Percentiles rank a stretch among this genome's conserved stretches.
phyloP scores from a whole-genome alignment of 2,888 invertebrate genomes.

The Drosophila stalkeri region DNA sequence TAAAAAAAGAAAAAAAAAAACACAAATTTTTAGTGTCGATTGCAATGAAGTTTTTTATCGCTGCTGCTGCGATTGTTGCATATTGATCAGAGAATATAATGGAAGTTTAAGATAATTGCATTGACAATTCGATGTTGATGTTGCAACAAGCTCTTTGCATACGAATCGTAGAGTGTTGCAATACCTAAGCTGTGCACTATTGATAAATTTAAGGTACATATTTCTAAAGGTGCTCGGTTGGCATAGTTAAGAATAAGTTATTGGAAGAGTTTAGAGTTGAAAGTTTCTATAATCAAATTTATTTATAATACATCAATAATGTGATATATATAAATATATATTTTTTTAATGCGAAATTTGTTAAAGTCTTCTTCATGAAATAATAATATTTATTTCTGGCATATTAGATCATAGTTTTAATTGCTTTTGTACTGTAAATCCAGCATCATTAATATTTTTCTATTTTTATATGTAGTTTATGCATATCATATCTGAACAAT shows the following conservation, averaged over 20 bases:
- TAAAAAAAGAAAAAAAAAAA: constrained; percentile 32
- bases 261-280: no score
- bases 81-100: constrained; percentile 30
- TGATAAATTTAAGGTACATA: neutral
- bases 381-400: no score
- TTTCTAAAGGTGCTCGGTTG: neutral
- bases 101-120: constrained; percentile 26
- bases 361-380: no score
- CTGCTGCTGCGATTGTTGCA: constrained; percentile 5
- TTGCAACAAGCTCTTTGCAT: constrained; percentile 34
- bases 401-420: no score
- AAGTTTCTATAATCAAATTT: no score
- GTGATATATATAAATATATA: no score
- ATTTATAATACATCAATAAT: no score
- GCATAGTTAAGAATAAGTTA: neutral
- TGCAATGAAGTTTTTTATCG: constrained; percentile 21
- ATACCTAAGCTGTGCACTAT: neutral
- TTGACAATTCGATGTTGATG: constrained; percentile 23
- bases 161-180: constrained; percentile 7
- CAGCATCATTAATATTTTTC: no score
- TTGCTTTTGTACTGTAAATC: no score
- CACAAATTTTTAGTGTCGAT: constrained; percentile 36
- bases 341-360: no score
- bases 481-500: no score
- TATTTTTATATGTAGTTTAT: no score